Percentiles rank a stretch among this genome's conserved stretches.
phyloP scores from a whole-genome alignment of 2,888 invertebrate genomes.

The Autographa gamma region DNA sequence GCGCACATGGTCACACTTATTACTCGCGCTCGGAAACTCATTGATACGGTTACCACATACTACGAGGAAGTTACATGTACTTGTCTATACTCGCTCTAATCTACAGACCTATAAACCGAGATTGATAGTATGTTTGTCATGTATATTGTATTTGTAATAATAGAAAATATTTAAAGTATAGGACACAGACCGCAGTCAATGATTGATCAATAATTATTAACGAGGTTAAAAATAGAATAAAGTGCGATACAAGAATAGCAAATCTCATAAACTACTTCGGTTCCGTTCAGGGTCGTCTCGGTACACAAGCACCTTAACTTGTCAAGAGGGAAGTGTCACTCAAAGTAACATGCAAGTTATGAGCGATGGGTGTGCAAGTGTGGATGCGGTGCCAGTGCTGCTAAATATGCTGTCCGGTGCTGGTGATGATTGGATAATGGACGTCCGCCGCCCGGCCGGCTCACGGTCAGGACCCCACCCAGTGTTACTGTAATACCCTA shows the following conservation, averaged over 20 bases:
- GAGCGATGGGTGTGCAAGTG: slow-evolving; percentile 25
- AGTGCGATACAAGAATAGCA: neutral
- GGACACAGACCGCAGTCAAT: no score
- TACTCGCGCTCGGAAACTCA: slow-evolving; percentile 34
- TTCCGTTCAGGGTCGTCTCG: slow-evolving; percentile 19
- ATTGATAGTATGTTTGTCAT: neutral
- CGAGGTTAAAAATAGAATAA: slow-evolving; percentile 7
- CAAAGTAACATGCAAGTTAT: slow-evolving; percentile 22
- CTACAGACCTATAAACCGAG: slow-evolving; percentile 14
- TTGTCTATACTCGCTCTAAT: slow-evolving; percentile 16
- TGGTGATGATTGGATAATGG: slow-evolving; percentile 41
- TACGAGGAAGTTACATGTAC: slow-evolving; percentile 21
- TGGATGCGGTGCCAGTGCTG: slow-evolving; percentile 17
- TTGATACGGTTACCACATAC: slow-evolving; percentile 20
- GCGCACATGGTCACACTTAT: slow-evolving; percentile 43
- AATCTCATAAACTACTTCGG: slow-evolving; percentile 10
- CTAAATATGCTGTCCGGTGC: slow-evolving; percentile 43
- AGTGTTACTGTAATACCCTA: neutral
- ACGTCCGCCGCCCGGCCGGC: slow-evolving; percentile 35
- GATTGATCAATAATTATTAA: neutral
- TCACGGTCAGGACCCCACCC: slow-evolving; percentile 11
- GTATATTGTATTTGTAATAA: neutral
- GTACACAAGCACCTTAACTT: slow-evolving; percentile 12
- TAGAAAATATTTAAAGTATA: neutral
- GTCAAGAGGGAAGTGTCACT: slow-evolving; percentile 49